Evolutionary conservation across 2,888 invertebrate species (phyloP), one percentile per base, ranked within the genome.

Genomic region (Camponotus fellah): DNA sequence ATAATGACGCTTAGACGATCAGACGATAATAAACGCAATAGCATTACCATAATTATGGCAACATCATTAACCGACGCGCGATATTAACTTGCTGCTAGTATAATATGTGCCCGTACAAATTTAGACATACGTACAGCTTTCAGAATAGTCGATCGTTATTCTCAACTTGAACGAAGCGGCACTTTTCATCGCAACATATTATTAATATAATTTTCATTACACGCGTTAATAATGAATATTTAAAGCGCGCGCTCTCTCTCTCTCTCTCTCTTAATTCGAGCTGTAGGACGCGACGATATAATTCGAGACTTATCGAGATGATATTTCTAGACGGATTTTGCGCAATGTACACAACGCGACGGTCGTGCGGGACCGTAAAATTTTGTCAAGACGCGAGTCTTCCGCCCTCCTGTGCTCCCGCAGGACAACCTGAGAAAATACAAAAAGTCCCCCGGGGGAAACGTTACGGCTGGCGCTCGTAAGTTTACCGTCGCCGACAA

Each of bases 341-440:
- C 34, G 65, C 62, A 53, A 26, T 40, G 21, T 65, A 68, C 64
- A 75, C 64, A 66, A 75, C 43, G 53, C 56, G 58, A 34, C 21
- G 49, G 49, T 62, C 75, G 75, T 56, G 26, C 8, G 80, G 71
- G 68, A 84, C 77, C 85, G 90, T 90, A 88, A 89, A 91, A 91
- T 91, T 91, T 90, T 88, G 77, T 88, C 87, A 83, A 85, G 84
- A 87, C 46, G 79, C 71, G 37, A 88, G 88, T 88, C 87, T 86
- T 17, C 58, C 79, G 83, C 49, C 85, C 72, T 72, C 77, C 62
- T 34, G 83, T 34, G 83, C 82, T 84, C 86, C 83, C 80, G 43
- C 72, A 76, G 86, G 90, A 89, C 88, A 88, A 91, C 90, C 89
- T 90, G 87, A 92, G 92, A 92, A 91, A 92, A 92, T 91, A 92